These are phyloP conservation scores for Hirtodrosophila duncani DNA, from an alignment of 2,888 invertebrate genomes.

Conservation along the genomic window DNA sequence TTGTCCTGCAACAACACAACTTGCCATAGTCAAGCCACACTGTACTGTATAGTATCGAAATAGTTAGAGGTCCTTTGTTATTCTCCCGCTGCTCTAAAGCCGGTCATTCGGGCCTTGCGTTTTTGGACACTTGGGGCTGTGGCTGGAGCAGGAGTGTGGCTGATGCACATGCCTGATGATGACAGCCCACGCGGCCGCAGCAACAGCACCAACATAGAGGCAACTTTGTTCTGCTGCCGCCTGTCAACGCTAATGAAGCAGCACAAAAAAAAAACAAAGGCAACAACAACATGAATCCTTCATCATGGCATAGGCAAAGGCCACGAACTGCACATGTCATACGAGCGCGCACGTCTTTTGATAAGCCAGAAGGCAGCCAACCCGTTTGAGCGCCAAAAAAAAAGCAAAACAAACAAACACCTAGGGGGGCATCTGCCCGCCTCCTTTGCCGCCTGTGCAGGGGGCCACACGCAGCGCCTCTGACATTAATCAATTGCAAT, in stretches of 20 bases:
- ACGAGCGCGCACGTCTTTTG: slow-evolving; percentile 39
- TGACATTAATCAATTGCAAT: slow-evolving; percentile 66
- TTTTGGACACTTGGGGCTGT: slow-evolving; percentile 18
- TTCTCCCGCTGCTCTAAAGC: too few relatives aligned
- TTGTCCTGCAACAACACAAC: too few relatives aligned
- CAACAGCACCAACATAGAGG: slow-evolving; percentile 30
- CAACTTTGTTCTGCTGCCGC: slow-evolving; percentile 54
- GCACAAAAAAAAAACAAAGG: slow-evolving; percentile 13
- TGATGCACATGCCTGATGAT: too few relatives aligned
- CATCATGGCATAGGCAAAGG: slow-evolving; percentile 12
- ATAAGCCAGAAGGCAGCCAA: slow-evolving; percentile 29
- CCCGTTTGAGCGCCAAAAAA: slow-evolving; percentile 20
- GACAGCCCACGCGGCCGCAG: slow-evolving; percentile 42
- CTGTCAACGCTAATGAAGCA: slow-evolving; percentile 63
- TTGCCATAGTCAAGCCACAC: too few relatives aligned
- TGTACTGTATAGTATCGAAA: too few relatives aligned
- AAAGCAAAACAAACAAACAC: slow-evolving; percentile 3
- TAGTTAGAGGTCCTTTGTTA: too few relatives aligned
- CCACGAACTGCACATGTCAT: slow-evolving; percentile 43
- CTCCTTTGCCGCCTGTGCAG: neutral
- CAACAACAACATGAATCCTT: slow-evolving; percentile 13
- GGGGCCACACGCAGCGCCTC: slow-evolving; percentile 24
- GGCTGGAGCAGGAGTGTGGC: too few relatives aligned
- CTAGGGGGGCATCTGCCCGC: too few relatives aligned
- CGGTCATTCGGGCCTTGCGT: slow-evolving; percentile 14